phyloP scores from a whole-genome alignment of 2,797 vertebrate genomes.

The Vespertilio murinus region DNA sequence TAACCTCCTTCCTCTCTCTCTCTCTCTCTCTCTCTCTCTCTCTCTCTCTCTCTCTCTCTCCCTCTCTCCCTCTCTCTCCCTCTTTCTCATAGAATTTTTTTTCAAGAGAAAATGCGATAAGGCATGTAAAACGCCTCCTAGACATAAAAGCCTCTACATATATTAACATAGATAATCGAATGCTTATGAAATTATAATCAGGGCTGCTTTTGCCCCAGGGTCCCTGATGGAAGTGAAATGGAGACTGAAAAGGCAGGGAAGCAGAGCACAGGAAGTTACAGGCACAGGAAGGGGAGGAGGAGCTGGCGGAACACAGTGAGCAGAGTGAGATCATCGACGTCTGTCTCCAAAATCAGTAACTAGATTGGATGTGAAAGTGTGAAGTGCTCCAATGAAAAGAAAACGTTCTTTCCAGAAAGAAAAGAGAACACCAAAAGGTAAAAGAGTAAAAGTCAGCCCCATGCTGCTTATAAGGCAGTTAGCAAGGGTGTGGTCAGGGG shows the following conservation, averaged over 20 bases:
- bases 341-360: background rate
- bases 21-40: background rate
- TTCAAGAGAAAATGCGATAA: background rate
- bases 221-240: background rate
- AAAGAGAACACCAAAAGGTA: background rate
- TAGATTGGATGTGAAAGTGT: background rate
- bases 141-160: background rate
- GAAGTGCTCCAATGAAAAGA: background rate
- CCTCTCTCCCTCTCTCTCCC: rapidly evolving
- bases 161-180: background rate
- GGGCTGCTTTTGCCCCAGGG: background rate
- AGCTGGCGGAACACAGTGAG: background rate
- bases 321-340: background rate
- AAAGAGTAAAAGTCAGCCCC: background rate
- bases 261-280: background rate
- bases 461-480: background rate
- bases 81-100: background rate
- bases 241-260: background rate
- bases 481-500: background rate
- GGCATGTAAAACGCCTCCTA: background rate
- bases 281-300: background rate
- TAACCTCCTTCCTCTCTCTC: too few relatives aligned
- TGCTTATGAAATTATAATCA: background rate
- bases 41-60: background rate
- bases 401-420: background rate